Conservation (phyloP, 2,113 vertebrate species). For the Jacana jacana region DNA sequence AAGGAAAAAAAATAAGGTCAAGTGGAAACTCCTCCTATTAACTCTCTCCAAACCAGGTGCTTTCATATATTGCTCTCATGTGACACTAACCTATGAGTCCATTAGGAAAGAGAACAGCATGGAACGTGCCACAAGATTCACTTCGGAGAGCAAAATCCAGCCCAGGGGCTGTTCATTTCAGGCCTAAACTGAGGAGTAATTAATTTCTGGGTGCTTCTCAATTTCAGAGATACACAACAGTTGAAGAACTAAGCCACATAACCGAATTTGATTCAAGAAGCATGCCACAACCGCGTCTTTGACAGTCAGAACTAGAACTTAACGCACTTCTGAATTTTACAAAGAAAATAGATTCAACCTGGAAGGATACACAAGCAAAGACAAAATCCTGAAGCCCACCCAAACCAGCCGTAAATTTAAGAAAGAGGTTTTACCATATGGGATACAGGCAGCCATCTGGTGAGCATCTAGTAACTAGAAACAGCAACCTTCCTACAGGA, state of each 20-base stretch:
- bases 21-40: not conserved
- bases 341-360: not conserved
- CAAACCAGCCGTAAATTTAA: not conserved
- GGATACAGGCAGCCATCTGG: not conserved
- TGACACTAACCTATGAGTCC: not conserved
- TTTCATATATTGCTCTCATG: not conserved
- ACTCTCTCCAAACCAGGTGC: not conserved
- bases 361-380: not conserved
- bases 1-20: not conserved
- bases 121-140: not conserved
- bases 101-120: not conserved
- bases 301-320: not conserved
- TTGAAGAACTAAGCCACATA: not conserved
- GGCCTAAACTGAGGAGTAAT: not conserved
- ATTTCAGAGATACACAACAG: not conserved
- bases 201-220: not conserved
- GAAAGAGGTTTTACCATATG: not conserved
- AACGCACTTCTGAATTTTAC: not conserved
- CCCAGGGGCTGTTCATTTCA: not conserved
- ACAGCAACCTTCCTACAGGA: not conserved
- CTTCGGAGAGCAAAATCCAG: not conserved
- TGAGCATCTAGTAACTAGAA: not conserved
- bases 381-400: not conserved
- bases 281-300: not conserved
- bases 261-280: not conserved